phyloP scores from a whole-genome alignment of 2,113 vertebrate species.

The Rhea pennata region DNA sequence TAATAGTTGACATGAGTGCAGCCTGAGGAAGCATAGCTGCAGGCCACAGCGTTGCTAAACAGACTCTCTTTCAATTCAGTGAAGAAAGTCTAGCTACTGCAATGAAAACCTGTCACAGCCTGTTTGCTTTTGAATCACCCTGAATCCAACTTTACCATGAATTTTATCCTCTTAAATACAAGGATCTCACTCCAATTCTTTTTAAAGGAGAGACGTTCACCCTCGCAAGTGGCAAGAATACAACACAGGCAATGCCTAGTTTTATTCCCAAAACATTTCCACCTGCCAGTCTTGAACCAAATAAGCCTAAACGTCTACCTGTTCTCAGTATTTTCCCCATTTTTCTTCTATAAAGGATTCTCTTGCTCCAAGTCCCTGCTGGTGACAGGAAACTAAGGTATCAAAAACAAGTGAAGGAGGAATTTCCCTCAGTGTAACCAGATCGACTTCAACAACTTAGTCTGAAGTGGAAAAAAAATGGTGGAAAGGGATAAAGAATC shows the following conservation, averaged over 20 bases:
- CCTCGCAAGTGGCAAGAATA: not conserved
- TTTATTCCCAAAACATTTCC: not conserved
- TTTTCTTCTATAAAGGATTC: not conserved
- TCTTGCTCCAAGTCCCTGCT: not conserved
- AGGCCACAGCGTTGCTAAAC: not conserved
- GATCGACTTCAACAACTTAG: not conserved
- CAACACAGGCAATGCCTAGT: not conserved
- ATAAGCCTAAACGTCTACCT: not conserved
- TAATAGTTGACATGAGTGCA: not conserved
- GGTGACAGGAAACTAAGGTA: not conserved
- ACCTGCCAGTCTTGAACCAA: not conserved
- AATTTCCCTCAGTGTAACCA: not conserved
- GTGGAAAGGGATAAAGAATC: not conserved
- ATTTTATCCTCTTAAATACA: not conserved
- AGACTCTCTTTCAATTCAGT: not conserved
- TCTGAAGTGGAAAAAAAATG: not conserved
- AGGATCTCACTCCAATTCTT: not conserved
- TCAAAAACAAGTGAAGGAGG: not conserved
- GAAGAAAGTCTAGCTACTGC: not conserved
- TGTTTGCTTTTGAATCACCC: not conserved
- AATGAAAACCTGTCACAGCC: not conserved
- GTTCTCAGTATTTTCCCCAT: not conserved
- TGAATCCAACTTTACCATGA: not conserved
- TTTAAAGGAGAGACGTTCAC: not conserved
- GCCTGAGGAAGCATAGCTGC: not conserved